phyloP scores from a whole-genome alignment of 2,888 invertebrate species.

The Stratiomys singularior region DNA sequence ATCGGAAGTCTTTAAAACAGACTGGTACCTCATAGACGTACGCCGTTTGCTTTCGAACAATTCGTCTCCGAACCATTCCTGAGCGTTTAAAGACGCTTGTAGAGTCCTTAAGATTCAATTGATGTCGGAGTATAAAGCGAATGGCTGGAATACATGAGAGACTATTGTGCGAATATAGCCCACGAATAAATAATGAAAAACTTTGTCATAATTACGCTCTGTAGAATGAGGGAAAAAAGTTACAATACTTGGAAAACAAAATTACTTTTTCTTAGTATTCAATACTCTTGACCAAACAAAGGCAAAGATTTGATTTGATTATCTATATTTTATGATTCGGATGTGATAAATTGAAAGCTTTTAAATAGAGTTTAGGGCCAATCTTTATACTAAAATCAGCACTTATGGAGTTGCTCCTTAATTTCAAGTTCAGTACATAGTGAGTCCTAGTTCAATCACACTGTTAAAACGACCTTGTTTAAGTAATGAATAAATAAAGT shows the following conservation, averaged over 20 bases:
- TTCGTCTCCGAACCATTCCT: background rate
- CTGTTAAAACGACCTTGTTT: too few species aligned
- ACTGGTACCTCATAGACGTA: background rate
- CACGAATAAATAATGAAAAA: conserved; percentile 9
- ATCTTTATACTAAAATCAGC: too few species aligned
- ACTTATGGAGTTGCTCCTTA: too few species aligned
- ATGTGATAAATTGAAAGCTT: too few species aligned
- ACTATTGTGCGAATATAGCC: conserved; percentile 22
- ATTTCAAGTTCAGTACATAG: too few species aligned
- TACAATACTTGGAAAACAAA: background rate
- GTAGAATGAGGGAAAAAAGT: background rate
- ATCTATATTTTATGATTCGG: too few species aligned
- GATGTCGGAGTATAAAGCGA: background rate
- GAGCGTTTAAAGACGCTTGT: conserved; percentile 23
- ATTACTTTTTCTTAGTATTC: background rate
- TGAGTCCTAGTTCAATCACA: too few species aligned
- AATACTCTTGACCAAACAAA: too few species aligned
- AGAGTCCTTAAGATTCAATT: conserved; percentile 31
- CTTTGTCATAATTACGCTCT: conserved; percentile 27
- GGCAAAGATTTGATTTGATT: too few species aligned
- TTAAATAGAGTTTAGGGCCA: too few species aligned
- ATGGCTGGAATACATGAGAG: background rate
- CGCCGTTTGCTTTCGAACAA: background rate
- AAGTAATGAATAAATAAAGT: too few species aligned
- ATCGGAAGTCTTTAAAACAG: conserved; percentile 31